Evolutionary conservation across 2,888 invertebrate species (phyloP).

Genomic region (Caenorhabditis sinica): DNA sequence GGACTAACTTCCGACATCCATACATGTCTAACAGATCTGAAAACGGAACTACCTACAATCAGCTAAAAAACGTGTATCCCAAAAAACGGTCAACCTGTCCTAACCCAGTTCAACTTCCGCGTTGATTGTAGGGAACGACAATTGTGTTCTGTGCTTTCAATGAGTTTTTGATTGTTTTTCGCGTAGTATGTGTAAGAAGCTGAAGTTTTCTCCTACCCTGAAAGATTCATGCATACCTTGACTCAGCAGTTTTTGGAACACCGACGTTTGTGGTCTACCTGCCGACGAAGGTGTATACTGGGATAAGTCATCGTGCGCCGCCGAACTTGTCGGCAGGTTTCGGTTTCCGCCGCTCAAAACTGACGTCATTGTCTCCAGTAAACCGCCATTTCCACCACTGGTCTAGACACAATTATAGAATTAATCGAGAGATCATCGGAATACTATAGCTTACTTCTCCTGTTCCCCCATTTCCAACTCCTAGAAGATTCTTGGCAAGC

Average conservation of each 20-base stretch:
- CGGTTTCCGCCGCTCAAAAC: constrained; percentile 64
- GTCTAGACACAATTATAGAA: constrained; percentile 47
- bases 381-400: constrained; percentile 57
- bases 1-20: no score
- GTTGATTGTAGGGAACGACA: no score
- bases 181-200: no score
- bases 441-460: constrained; percentile 62
- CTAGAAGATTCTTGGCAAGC: constrained; percentile 79
- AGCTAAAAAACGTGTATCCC: no score
- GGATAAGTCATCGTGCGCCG: constrained; percentile 65
- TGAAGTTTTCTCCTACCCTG: neutral
- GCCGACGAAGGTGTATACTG: constrained; percentile 60
- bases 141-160: no score
- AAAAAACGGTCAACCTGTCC: no score
- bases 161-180: no score
- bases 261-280: constrained; percentile 63
- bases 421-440: constrained; percentile 33
- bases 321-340: constrained; percentile 63
- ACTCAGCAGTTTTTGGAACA: constrained; percentile 67
- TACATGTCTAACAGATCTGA: no score
- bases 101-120: no score
- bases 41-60: no score
- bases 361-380: constrained; percentile 73
- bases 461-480: constrained; percentile 60
- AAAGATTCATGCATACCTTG: constrained; percentile 66